Evolutionary conservation across 2,113 vertebrate species (phyloP).

Genomic region (Oenanthe melanoleuca): DNA sequence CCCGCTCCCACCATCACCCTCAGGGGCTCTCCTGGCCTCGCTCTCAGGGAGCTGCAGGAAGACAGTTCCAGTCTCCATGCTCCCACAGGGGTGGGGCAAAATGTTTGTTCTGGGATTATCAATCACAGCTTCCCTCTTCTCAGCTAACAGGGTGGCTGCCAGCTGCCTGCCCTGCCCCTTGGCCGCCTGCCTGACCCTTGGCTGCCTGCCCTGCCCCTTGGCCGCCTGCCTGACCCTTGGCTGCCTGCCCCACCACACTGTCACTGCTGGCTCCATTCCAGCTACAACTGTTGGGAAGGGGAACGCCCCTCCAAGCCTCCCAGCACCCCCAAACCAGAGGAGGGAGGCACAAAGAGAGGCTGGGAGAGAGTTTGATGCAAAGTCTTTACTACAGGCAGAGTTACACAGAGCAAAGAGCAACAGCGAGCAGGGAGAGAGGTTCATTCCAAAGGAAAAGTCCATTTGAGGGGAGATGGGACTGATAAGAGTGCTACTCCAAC

Average conservation of each 20-base stretch:
- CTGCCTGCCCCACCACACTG: rapidly evolving
- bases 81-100: rapidly evolving
- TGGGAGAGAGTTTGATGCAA: not conserved
- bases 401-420: not conserved
- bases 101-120: rapidly evolving
- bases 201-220: not conserved
- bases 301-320: rapidly evolving
- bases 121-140: not conserved
- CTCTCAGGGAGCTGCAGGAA: rapidly evolving
- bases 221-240: not conserved
- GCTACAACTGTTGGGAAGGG: not conserved
- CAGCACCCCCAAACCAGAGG: rapidly evolving
- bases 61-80: not conserved
- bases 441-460: not conserved
- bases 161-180: not conserved
- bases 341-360: not conserved
- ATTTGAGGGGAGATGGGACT: rapidly evolving
- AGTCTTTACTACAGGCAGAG: slow-evolving; percentile 17
- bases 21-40: rapidly evolving
- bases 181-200: not conserved
- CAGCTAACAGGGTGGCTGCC: rapidly evolving
- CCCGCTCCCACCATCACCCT: not conserved
- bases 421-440: not conserved
- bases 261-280: not conserved
- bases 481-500: not conserved